Evolutionary conservation across 2,888 invertebrate species (phyloP).

Genomic region (Timandra comae): DNA sequence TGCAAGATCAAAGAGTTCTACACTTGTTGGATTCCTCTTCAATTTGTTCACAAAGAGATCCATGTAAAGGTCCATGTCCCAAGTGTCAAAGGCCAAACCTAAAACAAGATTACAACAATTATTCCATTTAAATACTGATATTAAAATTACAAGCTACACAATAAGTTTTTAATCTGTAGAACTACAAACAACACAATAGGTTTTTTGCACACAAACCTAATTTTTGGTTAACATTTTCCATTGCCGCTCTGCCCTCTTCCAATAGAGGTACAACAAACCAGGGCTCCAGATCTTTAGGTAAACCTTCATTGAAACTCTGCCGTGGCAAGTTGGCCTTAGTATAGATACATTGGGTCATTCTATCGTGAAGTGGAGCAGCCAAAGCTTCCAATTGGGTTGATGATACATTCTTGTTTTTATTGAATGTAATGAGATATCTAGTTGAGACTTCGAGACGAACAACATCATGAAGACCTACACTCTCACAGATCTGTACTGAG

Average conservation of each 20-base stretch:
- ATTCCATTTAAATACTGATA: background rate
- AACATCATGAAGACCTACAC: conserved; percentile 86
- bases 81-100: conserved; percentile 94
- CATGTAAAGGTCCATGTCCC: conserved; percentile 94
- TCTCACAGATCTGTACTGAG: conserved; percentile 94
- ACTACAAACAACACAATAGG: too few relatives aligned
- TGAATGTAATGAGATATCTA: conserved; percentile 82
- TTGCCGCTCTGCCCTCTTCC: conserved; percentile 83
- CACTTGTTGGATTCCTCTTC: conserved; percentile 95
- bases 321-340: conserved; percentile 79
- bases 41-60: conserved; percentile 88
- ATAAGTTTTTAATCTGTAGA: too few relatives aligned
- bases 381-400: conserved; percentile 59
- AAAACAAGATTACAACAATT: conserved; percentile 10
- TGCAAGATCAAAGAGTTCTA: conserved; percentile 98
- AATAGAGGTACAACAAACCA: conserved; percentile 92
- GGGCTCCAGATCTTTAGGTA: conserved; percentile 79
- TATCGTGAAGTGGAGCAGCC: conserved; percentile 85
- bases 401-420: conserved; percentile 45
- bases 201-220: too few relatives aligned
- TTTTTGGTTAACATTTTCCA: conserved; percentile 87
- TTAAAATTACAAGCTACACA: background rate
- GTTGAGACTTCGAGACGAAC: conserved; percentile 88
- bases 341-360: conserved; percentile 96
- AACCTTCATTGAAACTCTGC: conserved; percentile 80